Evolutionary conservation across 1,140 invertebrate species (phyloP).

Genomic region (Artemia franciscana): DNA sequence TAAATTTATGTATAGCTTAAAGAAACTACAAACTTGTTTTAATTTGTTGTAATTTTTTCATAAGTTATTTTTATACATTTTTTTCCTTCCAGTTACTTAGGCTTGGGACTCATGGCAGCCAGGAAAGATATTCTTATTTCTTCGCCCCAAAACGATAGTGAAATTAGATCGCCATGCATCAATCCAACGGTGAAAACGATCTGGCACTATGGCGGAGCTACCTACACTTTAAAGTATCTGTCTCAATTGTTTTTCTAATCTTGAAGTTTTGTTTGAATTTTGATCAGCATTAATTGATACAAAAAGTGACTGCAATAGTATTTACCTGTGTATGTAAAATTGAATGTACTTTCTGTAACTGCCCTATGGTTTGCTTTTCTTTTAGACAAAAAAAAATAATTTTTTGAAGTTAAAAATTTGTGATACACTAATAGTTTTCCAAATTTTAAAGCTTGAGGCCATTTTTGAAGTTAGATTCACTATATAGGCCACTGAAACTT

Average conservation of each 20-base stretch:
- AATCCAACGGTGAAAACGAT: conserved; percentile 43
- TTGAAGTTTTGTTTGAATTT: neutral
- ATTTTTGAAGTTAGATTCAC: too few species aligned
- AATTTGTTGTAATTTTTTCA: conserved; percentile 3
- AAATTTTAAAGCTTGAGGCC: too few species aligned
- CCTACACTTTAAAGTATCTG: conserved; percentile 30
- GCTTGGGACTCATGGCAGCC: conserved; percentile 67
- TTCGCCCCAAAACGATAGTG: conserved; percentile 21
- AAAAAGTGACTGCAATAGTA: too few species aligned
- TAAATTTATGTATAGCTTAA: neutral
- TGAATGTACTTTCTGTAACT: too few species aligned
- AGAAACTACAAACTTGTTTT: neutral
- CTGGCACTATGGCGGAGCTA: conserved; percentile 33
- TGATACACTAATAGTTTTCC: too few species aligned
- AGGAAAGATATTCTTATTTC: conserved; percentile 45
- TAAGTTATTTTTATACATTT: conserved; percentile 2
- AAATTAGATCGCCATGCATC: conserved; percentile 40
- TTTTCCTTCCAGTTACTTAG: conserved; percentile 44
- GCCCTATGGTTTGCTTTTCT: too few species aligned
- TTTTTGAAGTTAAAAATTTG: too few species aligned
- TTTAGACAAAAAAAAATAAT: too few species aligned
- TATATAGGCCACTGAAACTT: too few species aligned
- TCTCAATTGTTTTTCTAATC: neutral
- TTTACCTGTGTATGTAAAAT: too few species aligned
- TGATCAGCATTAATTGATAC: neutral